Evolutionary conservation across 2,113 vertebrate genomes (phyloP), one percentile per base, ranked within the genome.

Genomic region (Solea solea): DNA sequence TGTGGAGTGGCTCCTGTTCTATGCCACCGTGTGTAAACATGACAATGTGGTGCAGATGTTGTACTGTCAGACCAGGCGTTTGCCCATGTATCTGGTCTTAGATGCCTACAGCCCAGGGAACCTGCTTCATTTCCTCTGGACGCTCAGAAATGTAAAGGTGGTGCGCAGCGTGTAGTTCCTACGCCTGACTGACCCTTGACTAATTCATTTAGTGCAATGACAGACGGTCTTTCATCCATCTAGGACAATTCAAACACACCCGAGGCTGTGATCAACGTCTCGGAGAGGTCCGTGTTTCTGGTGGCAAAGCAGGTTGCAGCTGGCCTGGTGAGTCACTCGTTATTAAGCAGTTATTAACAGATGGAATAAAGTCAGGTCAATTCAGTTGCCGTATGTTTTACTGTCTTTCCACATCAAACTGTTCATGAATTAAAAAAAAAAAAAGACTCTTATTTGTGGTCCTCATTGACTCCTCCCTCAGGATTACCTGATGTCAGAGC

Each of bases 71-170:
- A 92, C 80, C 49, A 60, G 58, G 3, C 60, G 7, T 27, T 67
- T 44, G 27, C 93, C 93, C 44, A 71, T 91, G 72, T 90, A 76
- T 64, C 62, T 94, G 76, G 61, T 94, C 57, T 65, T 94, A 39
- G 87, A 93, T 13, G 88, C 75, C 64, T 48, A 61, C 78, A 82
- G 50, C 68, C 90, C 83, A 0, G 93, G 92, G 2, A 92, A 93
- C 63, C 91, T 93, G 40, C 86, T 93, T 41, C 67, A 86, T 41
- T 90, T 88, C 67, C 88, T 94, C 16, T 93, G 92, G 93, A 82
- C 68, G 0, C 83, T 89, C 45, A 82, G 82, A 81, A 81, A 93
- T 76, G 91, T 90, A 76, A 84, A 1, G 0, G 46, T 9, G 27
- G 3, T 8, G 2, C 53, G 49, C 21, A 42, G 27, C 11, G 55